A percentile compares a stretch with the other conserved stretches of the same genome.
Evolutionary conservation across 2,888 invertebrate genomes (phyloP).

Genomic region (Cryptocheilus praepositus): DNA sequence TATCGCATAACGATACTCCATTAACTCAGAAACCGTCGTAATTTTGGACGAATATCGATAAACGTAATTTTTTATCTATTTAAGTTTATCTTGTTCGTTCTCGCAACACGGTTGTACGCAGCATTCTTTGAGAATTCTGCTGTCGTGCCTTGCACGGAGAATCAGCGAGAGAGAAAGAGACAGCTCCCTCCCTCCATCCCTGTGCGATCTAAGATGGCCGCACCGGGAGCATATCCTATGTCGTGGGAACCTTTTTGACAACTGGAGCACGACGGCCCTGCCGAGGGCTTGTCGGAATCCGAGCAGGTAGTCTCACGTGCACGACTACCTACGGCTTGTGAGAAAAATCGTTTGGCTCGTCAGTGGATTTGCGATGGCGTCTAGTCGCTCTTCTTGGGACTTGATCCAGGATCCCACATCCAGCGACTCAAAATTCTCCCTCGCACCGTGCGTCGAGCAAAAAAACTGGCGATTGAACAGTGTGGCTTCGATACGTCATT

Average conservation of each 20-base stretch:
- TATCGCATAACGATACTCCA: too few relatives aligned
- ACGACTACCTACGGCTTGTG: conserved; percentile 56
- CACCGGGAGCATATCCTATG: conserved; percentile 59
- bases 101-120: neutral
- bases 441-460: too few relatives aligned
- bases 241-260: conserved; percentile 74
- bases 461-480: too few relatives aligned
- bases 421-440: neutral
- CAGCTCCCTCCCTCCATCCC: conserved; percentile 26
- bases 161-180: conserved; percentile 23
- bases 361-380: conserved; percentile 58
- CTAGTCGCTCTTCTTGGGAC: conserved; percentile 47
- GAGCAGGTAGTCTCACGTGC: conserved; percentile 69
- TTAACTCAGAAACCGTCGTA: too few relatives aligned
- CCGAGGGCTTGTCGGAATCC: conserved; percentile 53
- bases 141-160: conserved; percentile 29
- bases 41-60: too few relatives aligned
- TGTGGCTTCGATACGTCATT: too few relatives aligned
- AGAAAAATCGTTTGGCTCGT: conserved; percentile 61
- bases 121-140: conserved; percentile 15
- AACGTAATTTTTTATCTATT: neutral
- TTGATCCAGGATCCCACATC: conserved; percentile 25
- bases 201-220: conserved; percentile 61
- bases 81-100: neutral
- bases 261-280: conserved; percentile 68